Percentiles rank a stretch among this genome's conserved stretches.
These are phyloP conservation scores for Anagyrus pseudococci DNA, from an alignment of 2,888 invertebrate genomes.

Conservation along the genomic window DNA sequence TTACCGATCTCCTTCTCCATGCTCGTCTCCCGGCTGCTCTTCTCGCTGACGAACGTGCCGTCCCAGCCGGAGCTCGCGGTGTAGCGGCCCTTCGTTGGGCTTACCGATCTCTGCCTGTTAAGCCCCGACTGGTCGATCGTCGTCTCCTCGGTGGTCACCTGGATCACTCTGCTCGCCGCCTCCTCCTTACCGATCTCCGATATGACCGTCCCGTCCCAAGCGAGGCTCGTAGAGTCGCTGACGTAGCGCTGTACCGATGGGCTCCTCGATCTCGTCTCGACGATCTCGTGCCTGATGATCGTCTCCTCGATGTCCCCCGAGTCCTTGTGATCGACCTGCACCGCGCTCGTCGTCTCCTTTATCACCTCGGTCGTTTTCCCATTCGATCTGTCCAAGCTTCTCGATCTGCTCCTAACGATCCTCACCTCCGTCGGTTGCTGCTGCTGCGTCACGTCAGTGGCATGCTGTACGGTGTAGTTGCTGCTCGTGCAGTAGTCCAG, in stretches of 20 bases:
- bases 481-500: conserved; percentile 22
- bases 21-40: conserved; percentile 1
- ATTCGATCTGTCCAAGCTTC: background rate
- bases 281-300: conserved; percentile 2
- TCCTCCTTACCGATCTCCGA: background rate
- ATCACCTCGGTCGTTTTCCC: conserved; percentile 8
- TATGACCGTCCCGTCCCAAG: conserved; percentile 41
- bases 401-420: background rate
- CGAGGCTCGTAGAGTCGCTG: too few species aligned
- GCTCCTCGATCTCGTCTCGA: background rate
- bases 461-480: conserved; percentile 17
- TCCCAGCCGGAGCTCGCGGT: conserved; percentile 62
- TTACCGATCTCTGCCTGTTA: background rate
- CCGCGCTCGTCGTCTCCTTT: background rate
- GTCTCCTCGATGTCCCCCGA: conserved; percentile 4
- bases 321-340: background rate
- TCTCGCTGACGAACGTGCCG: conserved; percentile 62
- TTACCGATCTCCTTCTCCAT: background rate
- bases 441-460: background rate
- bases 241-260: background rate
- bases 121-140: background rate
- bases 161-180: background rate
- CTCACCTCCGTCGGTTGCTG: background rate
- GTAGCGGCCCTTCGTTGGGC: background rate
- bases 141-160: background rate